Conservation (phyloP, 2,113 vertebrate genomes). For the Bettongia penicillata region DNA sequence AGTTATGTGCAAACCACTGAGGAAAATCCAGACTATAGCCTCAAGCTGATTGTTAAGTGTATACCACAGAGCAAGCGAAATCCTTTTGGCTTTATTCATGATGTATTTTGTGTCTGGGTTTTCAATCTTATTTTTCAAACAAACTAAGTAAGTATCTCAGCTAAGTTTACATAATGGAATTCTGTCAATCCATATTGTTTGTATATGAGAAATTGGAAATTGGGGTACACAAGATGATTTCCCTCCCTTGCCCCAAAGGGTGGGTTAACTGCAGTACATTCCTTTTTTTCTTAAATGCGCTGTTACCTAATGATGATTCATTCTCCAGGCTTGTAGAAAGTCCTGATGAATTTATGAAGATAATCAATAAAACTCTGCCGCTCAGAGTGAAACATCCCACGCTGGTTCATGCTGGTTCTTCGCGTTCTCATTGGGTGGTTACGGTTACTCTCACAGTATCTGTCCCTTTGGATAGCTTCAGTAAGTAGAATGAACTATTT, state of each 20-base stretch:
- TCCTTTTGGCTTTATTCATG: background rate
- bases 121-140: background rate
- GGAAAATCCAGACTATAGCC: background rate
- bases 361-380: slow-evolving; percentile 81
- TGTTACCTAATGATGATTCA: background rate
- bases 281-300: background rate
- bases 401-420: slow-evolving; percentile 87
- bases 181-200: background rate
- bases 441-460: slow-evolving; percentile 86
- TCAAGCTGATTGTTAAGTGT: background rate
- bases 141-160: background rate
- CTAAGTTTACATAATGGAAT: rapidly evolving
- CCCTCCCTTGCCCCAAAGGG: background rate
- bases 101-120: rapidly evolving
- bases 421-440: slow-evolving; percentile 90
- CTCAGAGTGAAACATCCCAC: slow-evolving; percentile 86
- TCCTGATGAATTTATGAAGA: slow-evolving; percentile 82
- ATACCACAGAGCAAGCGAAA: background rate
- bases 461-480: slow-evolving; percentile 74
- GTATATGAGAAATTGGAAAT: background rate
- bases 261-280: background rate
- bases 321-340: slow-evolving; percentile 82
- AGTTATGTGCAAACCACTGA: background rate
- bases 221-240: rapidly evolving
- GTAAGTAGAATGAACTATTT: slow-evolving; percentile 77